Percentiles rank a stretch among this genome's conserved stretches.
Evolutionary conservation across 2,113 vertebrate genomes (phyloP).

Genomic region (Malaclemys terrapin): DNA sequence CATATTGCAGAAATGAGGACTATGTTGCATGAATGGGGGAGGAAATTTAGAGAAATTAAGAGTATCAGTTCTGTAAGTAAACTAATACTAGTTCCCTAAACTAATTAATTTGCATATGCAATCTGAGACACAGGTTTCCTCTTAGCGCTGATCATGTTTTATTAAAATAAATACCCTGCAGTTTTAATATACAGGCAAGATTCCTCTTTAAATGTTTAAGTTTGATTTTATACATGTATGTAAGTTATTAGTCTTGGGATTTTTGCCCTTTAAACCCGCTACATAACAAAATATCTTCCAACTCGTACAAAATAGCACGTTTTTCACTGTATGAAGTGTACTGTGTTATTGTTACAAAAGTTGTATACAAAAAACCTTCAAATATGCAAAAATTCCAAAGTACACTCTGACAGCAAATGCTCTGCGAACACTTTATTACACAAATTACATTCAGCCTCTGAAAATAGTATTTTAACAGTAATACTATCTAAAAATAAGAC

Average conservation of each 20-base stretch:
- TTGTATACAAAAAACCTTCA: slow-evolving; percentile 34
- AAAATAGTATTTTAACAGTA: slow-evolving; percentile 99
- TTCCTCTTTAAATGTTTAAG: slow-evolving; percentile 32
- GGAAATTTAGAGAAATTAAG: neutral
- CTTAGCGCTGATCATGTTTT: slow-evolving; percentile 67
- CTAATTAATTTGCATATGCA: slow-evolving; percentile 42
- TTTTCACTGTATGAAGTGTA: slow-evolving; percentile 29
- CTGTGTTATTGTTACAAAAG: slow-evolving; percentile 51
- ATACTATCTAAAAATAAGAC: slow-evolving; percentile 97
- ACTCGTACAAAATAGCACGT: slow-evolving; percentile 52
- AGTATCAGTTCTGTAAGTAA: neutral
- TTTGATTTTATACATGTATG: slow-evolving; percentile 44
- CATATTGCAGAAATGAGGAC: neutral
- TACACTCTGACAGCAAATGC: slow-evolving; percentile 83
- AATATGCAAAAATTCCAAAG: slow-evolving; percentile 73
- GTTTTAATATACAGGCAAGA: slow-evolving; percentile 54
- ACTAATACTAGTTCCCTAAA: neutral
- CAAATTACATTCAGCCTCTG: slow-evolving; percentile 98
- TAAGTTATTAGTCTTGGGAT: slow-evolving; percentile 16
- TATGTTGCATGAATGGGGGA: neutral
- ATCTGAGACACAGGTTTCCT: slow-evolving; percentile 69
- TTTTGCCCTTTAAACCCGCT: neutral
- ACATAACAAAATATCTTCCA: slow-evolving; percentile 61
- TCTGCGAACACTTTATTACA: slow-evolving; percentile 99
- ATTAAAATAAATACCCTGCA: slow-evolving; percentile 57